A percentile compares a stretch with the other conserved stretches of the same genome.
phyloP scores from a whole-genome alignment of 2,888 invertebrate genomes.

The Oligia strigilis region DNA sequence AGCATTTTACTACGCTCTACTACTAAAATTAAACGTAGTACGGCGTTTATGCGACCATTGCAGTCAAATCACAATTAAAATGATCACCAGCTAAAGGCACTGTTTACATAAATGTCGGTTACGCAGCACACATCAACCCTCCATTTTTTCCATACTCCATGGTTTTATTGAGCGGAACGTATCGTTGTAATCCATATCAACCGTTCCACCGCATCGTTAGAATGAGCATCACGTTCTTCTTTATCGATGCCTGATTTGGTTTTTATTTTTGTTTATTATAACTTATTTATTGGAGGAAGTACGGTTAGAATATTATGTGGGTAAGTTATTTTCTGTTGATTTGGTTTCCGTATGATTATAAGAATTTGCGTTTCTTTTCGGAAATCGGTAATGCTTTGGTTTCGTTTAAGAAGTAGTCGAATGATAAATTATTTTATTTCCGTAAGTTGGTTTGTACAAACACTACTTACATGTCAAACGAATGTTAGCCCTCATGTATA shows the following conservation, averaged over 20 bases:
- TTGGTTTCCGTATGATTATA: slow-evolving; percentile 7
- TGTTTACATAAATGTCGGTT: background rate
- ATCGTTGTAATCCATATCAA: slow-evolving; percentile 22
- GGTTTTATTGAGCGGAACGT: slow-evolving; percentile 17
- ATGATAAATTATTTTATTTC: background rate
- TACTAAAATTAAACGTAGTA: background rate
- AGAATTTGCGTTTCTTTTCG: background rate
- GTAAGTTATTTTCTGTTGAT: slow-evolving; percentile 28
- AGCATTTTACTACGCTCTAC: background rate
- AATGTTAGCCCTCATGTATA: background rate
- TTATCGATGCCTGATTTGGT: slow-evolving; percentile 43
- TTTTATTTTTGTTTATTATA: slow-evolving; percentile 52
- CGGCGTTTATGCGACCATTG: background rate
- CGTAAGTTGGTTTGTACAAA: background rate
- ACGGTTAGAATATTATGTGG: slow-evolving; percentile 22
- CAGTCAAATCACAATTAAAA: background rate
- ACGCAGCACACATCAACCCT: background rate
- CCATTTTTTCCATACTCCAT: slow-evolving; percentile 16
- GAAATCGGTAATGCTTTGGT: background rate
- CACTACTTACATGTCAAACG: background rate
- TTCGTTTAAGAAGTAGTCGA: background rate
- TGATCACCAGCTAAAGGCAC: too few species aligned
- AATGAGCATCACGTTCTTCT: slow-evolving; percentile 45
- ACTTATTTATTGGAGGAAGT: slow-evolving; percentile 39
- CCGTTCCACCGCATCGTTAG: slow-evolving; percentile 27